Percentiles rank a stretch among this genome's conserved stretches.
Conservation (phyloP, 2,797 vertebrate species). For the Fundulus diaphanus region DNA sequence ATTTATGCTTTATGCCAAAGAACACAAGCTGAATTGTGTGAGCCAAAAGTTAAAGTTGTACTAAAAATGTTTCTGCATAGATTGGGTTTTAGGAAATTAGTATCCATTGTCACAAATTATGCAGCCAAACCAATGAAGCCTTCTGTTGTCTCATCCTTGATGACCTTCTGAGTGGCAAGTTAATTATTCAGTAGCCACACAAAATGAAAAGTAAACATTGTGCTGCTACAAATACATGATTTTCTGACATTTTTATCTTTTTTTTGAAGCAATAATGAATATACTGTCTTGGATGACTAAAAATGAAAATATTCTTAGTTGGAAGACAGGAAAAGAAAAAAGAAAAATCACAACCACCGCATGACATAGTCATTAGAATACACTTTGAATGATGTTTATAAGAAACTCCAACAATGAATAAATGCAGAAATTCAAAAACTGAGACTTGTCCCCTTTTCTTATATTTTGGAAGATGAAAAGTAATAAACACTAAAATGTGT, state of each 20-base stretch:
- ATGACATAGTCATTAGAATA: constrained; percentile 3
- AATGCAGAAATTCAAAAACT: not conserved
- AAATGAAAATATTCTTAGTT: constrained; percentile 21
- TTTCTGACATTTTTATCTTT: not conserved
- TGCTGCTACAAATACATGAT: not conserved
- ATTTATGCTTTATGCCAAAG: not conserved
- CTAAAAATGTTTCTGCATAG: not conserved
- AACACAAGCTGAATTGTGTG: not conserved
- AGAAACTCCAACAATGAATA: not conserved
- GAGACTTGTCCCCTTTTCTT: not conserved
- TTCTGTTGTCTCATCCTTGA: not conserved
- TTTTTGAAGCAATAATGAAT: constrained; percentile 16
- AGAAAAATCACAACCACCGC: not conserved
- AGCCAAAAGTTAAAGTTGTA: too few species aligned
- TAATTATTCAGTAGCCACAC: not conserved
- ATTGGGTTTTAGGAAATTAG: not conserved
- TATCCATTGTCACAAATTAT: not conserved
- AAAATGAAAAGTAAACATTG: too few species aligned
- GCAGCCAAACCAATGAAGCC: not conserved
- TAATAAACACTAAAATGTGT: not conserved
- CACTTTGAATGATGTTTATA: not conserved
- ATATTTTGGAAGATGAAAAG: not conserved
- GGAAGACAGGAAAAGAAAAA: constrained; percentile 10
- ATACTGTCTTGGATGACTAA: constrained; percentile 24
- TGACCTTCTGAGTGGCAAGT: not conserved